Evolutionary conservation across 2,113 vertebrate species (phyloP).

Genomic region (Syngnathus floridae): DNA sequence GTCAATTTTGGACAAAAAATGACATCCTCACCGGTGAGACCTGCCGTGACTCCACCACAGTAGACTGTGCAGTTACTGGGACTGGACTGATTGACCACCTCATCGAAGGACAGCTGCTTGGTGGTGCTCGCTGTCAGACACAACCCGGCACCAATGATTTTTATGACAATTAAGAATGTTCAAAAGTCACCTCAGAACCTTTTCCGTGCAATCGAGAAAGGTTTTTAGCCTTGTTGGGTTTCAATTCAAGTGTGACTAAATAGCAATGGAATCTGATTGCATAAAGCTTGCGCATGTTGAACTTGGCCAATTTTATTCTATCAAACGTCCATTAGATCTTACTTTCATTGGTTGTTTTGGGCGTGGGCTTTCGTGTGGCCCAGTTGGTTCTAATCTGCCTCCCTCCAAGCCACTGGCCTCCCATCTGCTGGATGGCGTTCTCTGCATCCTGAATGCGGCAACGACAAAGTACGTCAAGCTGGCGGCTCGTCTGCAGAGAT

Average conservation of each 20-base stretch:
- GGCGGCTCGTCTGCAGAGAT: neutral
- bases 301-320: too few species aligned
- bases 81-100: constrained; percentile 95
- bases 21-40: constrained; percentile 79
- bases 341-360: constrained; percentile 90
- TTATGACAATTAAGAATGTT: neutral
- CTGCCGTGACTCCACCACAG: constrained; percentile 88
- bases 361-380: constrained; percentile 95
- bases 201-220: neutral
- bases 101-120: constrained; percentile 93
- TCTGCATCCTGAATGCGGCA: constrained; percentile 81
- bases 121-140: constrained; percentile 60
- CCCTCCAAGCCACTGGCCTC: constrained; percentile 94
- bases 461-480: neutral
- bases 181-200: neutral
- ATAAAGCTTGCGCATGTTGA: too few species aligned
- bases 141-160: neutral
- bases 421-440: constrained; percentile 98
- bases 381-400: constrained; percentile 98
- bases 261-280: too few species aligned
- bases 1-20: neutral
- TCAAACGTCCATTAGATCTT: constrained; percentile 31
- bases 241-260: too few species aligned
- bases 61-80: constrained; percentile 93
- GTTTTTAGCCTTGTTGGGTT: too few species aligned